phyloP scores from a whole-genome alignment of 2,888 invertebrate species.

The Nipponacmea schrenckii region DNA sequence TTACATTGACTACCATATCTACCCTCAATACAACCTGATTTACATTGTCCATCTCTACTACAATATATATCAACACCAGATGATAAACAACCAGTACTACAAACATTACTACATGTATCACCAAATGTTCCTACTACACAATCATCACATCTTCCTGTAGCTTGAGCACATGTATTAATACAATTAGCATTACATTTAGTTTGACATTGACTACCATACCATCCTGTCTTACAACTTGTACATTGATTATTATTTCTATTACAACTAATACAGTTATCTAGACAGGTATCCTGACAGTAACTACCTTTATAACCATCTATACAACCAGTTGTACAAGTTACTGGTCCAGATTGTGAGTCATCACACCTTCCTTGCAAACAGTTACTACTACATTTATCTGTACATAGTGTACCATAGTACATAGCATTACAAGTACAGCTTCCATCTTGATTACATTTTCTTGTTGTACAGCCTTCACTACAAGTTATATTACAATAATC shows the following conservation, averaged over 20 bases:
- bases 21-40: constrained; percentile 24
- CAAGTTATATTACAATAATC: constrained; percentile 7
- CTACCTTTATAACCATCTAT: too few relatives aligned
- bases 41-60: constrained; percentile 14
- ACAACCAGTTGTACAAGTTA: too few relatives aligned
- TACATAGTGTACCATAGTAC: constrained; percentile 12
- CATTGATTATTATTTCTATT: constrained; percentile 10
- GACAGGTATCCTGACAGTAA: too few relatives aligned
- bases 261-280: too few relatives aligned
- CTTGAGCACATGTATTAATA: constrained; percentile 25
- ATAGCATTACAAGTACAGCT: not conserved
- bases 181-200: not conserved
- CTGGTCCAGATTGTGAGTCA: too few relatives aligned
- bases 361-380: constrained; percentile 9
- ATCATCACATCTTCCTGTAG: constrained; percentile 32
- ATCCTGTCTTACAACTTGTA: not conserved
- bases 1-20: constrained; percentile 21
- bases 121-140: constrained; percentile 38
- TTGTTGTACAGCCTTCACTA: not conserved
- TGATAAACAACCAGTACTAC: not conserved
- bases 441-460: constrained; percentile 21
- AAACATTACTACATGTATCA: not conserved
- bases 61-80: not conserved
- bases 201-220: not conserved
- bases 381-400: constrained; percentile 2